Base-by-base conservation (phyloP, 2,113 vertebrate genomes). In the Podilymbus podiceps region DNA sequence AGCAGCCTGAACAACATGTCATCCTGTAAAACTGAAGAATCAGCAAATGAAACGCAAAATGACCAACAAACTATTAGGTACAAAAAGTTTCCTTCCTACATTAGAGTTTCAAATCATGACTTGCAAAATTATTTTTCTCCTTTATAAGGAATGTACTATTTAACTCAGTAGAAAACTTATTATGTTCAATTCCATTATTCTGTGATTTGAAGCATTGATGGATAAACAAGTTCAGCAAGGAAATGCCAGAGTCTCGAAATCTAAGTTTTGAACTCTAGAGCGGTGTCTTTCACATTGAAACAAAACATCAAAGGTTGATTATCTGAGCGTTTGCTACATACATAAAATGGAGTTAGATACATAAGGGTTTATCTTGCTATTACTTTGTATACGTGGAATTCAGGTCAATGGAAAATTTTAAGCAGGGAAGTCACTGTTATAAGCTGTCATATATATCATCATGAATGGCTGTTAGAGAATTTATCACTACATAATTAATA, bases 31-130 rank as follows among this genome's bases (percentile, higher is more conserved):
- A 75, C 14, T 85, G 93, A 89, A 75, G 93, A 76, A 75, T 89
- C 95, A 89, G 91, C 87, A 82, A 58, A 25, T 15, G 38, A 85
- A 95, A 78, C 28, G 35, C 60, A 75, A 71, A 96, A 68, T 89
- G 80, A 82, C 94, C 96, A 63, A 5, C 16, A 4, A 11, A 19
- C 42, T 17, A 33, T 23, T 8, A 30, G 15, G 27, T 35, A 59
- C 40, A 47, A 24, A 60, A 78, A 84, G 47, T 75, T 91, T 72
- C 56, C 53, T 69, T 82, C 56, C 55, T 35, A 6, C 18, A 11
- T 24, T 24, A 76, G 56, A 35, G 35, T 52, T 92, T 87, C 72
- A 59, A 68, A 72, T 38, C 8, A 56, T 9, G 30, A 67, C 38
- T 53, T 40, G 30, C 23, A 73, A 83, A 74, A 58, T 30, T 25